Evolutionary conservation across 2,797 vertebrate species (phyloP).

Genomic region (Coluber constrictor): DNA sequence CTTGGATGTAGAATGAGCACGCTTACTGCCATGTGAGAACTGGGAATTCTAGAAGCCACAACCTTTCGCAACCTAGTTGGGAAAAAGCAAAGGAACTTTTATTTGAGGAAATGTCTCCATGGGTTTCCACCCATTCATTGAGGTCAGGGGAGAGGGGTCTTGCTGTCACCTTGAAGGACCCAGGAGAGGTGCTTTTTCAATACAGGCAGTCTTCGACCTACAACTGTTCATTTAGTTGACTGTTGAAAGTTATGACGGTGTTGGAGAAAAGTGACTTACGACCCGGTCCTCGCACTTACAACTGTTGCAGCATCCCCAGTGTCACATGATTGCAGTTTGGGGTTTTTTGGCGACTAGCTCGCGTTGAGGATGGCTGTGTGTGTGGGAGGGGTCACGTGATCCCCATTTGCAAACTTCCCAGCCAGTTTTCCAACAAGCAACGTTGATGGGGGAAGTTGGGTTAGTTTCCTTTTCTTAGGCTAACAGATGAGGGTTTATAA

Average conservation of each 20-base stretch:
- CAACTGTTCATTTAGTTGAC: not conserved
- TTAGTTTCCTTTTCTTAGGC: not conserved
- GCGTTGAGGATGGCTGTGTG: not conserved
- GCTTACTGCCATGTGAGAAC: not conserved
- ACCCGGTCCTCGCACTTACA: fast-evolving
- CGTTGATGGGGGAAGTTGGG: not conserved
- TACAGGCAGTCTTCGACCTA: not conserved
- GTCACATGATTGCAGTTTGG: not conserved
- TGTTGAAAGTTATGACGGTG: not conserved
- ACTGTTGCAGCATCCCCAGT: not conserved
- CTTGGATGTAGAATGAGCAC: not conserved
- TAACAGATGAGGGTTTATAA: too few relatives aligned
- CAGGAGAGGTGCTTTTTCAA: not conserved
- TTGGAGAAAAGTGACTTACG: not conserved
- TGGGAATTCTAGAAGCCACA: not conserved
- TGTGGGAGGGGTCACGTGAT: not conserved
- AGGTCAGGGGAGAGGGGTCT: not conserved
- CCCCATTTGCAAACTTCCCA: not conserved
- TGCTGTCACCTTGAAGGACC: not conserved
- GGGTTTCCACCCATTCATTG: not conserved
- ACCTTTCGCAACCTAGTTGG: not conserved
- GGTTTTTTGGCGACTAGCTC: too few relatives aligned
- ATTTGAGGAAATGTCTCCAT: not conserved
- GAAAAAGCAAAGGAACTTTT: not conserved
- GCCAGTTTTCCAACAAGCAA: not conserved